A percentile compares a stretch with the other conserved stretches of the same genome.
Evolutionary conservation across 1,140 invertebrate genomes (phyloP).

Genomic region (Telenomus remus): DNA sequence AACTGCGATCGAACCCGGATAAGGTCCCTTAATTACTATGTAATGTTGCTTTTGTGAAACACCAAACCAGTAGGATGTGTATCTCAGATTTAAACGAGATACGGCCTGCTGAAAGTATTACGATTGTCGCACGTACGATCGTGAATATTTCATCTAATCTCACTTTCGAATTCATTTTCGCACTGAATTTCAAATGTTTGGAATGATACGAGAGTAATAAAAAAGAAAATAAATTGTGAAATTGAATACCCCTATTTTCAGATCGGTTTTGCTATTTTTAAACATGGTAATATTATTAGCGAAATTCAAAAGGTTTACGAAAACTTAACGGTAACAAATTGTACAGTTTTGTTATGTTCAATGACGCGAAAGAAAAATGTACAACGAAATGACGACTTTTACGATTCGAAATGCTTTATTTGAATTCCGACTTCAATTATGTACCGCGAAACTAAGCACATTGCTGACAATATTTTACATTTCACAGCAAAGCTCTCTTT

Average conservation of each 20-base stretch:
- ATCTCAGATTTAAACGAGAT: background rate
- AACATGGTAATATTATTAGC: no score
- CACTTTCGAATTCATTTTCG: no score
- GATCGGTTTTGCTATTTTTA: no score
- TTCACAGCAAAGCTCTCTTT: constrained; percentile 2
- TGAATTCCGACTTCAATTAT: constrained; percentile 16
- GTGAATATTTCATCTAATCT: no score
- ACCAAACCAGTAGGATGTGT: background rate
- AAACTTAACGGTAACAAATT: background rate
- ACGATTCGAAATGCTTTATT: constrained; percentile 15
- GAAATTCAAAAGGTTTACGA: no score
- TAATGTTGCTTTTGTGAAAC: constrained; percentile 7
- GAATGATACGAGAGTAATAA: no score
- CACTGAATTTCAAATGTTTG: no score
- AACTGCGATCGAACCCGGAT: constrained; percentile 25
- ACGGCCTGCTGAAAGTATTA: no score
- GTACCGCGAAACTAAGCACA: constrained; percentile 20
- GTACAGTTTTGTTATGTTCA: background rate
- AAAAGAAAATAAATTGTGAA: no score
- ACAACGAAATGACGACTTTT: background rate
- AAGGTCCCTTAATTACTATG: constrained; percentile 16
- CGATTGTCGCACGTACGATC: no score
- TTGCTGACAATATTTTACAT: constrained; percentile 15
- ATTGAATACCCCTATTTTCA: no score
- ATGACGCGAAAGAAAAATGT: no score